Evolutionary conservation across 2,113 vertebrate genomes (phyloP).

Genomic region (Saguinus imperator): DNA sequence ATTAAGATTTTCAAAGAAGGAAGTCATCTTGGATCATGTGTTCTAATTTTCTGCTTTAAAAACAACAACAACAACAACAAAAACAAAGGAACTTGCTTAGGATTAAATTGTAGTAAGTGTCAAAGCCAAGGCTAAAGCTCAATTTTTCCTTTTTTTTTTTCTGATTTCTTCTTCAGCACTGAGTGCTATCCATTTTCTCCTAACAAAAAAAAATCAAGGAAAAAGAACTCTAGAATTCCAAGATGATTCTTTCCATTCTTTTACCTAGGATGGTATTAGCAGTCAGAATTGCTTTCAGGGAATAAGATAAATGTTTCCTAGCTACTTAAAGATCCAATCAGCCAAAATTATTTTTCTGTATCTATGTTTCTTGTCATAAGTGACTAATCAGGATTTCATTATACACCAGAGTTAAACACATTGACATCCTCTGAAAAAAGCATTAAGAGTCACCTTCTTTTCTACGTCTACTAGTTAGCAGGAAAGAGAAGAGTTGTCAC

Average conservation of each 20-base stretch:
- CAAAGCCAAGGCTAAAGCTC: neutral
- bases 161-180: neutral
- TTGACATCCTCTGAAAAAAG: neutral
- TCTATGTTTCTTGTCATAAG: neutral
- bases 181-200: neutral
- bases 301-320: neutral
- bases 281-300: neutral
- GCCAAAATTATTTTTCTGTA: neutral
- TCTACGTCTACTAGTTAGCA: neutral
- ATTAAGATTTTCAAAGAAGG: neutral
- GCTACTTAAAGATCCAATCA: neutral
- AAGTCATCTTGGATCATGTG: neutral
- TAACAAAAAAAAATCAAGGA: neutral
- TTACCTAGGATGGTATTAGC: neutral
- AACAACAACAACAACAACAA: neutral
- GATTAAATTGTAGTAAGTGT: neutral
- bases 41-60: neutral
- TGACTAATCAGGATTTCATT: neutral
- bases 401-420: neutral
- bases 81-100: neutral
- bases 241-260: neutral
- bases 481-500: neutral
- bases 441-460: neutral
- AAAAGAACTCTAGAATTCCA: neutral
- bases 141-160: neutral